These are phyloP conservation scores for Porites australiensis DNA, from an alignment of 64 coral and sea anemone species.

Conservation along the genomic window DNA sequence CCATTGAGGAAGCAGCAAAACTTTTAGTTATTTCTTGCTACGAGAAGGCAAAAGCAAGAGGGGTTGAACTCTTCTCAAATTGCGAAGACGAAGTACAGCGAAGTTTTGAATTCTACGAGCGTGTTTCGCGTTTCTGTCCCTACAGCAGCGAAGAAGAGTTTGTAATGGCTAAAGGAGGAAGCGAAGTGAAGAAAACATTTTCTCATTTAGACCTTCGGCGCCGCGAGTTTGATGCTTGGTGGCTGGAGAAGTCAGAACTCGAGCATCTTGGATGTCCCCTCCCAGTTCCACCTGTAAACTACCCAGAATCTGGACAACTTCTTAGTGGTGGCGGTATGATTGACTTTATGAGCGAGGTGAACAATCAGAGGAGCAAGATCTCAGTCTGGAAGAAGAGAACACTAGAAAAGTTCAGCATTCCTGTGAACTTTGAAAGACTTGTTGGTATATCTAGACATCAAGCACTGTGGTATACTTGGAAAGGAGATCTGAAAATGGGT, in stretches of 20 bases:
- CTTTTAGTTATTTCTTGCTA: conserved; percentile 46
- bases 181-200: conserved; percentile 16
- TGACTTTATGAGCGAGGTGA: conserved; percentile 8
- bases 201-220: conserved; percentile 23
- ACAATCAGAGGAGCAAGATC: conserved; percentile 1
- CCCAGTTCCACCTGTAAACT: background rate
- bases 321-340: conserved; percentile 23
- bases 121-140: conserved; percentile 24
- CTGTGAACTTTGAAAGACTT: conserved; percentile 53
- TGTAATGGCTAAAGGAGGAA: conserved; percentile 42
- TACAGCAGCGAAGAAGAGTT: conserved; percentile 48
- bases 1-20: conserved; percentile 44
- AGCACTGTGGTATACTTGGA: conserved; percentile 36
- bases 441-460: conserved; percentile 32
- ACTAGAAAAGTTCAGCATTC: conserved; percentile 13
- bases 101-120: conserved; percentile 57
- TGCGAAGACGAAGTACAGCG: conserved; percentile 37
- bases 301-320: conserved; percentile 2
- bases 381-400: conserved; percentile 41
- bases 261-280: conserved; percentile 10
- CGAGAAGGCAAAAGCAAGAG: conserved; percentile 34
- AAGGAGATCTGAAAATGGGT: conserved; percentile 28
- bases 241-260: conserved; percentile 60
- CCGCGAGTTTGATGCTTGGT: conserved; percentile 51
- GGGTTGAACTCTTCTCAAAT: background rate